These are phyloP conservation scores for Julus scanicus DNA, from an alignment of 2,888 invertebrate genomes.

Conservation along the genomic window DNA sequence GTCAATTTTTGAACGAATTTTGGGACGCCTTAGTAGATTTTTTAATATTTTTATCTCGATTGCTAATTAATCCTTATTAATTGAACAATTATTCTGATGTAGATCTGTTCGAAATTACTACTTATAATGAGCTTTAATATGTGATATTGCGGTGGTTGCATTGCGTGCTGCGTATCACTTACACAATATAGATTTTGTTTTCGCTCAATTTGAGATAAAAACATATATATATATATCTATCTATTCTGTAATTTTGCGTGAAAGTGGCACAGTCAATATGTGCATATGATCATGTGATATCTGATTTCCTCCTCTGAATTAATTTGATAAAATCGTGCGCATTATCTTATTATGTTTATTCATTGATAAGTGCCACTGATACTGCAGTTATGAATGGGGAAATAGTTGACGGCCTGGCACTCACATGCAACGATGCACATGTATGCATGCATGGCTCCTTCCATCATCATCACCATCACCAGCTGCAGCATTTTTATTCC, in stretches of 20 bases:
- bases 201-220: constrained; percentile 34
- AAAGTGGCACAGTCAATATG: constrained; percentile 49
- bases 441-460: constrained; percentile 43
- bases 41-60: too few species aligned
- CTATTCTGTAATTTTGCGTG: constrained; percentile 50
- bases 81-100: too few species aligned
- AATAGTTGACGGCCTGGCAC: constrained; percentile 37
- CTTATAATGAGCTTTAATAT: neutral
- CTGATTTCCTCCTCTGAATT: constrained; percentile 47
- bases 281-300: constrained; percentile 42
- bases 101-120: neutral
- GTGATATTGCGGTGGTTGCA: neutral
- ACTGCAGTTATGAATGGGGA: constrained; percentile 16
- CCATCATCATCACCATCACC: constrained; percentile 34
- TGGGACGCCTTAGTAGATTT: too few species aligned
- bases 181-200: constrained; percentile 31
- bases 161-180: constrained; percentile 27
- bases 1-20: too few species aligned
- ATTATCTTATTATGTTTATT: constrained; percentile 47
- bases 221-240: neutral
- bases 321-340: constrained; percentile 39
- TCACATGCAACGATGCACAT: constrained; percentile 47
- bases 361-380: constrained; percentile 40
- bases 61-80: too few species aligned
- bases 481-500: neutral